These are phyloP conservation scores for Cirrhinus mrigala DNA, from an alignment of 2,797 vertebrate species.

Conservation along the genomic window DNA sequence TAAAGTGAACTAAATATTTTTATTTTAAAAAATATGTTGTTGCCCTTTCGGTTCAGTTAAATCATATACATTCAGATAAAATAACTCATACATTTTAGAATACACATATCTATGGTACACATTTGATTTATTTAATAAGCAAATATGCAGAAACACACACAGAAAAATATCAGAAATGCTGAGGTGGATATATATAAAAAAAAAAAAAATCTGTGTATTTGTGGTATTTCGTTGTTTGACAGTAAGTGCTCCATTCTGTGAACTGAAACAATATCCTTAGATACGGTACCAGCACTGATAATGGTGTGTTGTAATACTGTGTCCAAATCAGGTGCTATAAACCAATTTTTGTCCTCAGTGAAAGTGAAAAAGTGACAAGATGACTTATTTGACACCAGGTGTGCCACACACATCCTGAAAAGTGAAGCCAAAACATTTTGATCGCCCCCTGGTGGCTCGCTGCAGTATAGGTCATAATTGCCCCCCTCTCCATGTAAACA, in stretches of 20 bases:
- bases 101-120: conserved; percentile 11
- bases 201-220: conserved; percentile 8
- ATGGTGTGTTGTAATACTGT: not conserved
- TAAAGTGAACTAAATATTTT: conserved; percentile 76
- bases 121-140: not conserved
- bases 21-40: conserved; percentile 88
- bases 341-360: not conserved
- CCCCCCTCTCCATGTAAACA: too few species aligned
- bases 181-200: conserved; percentile 18
- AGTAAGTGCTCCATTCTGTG: not conserved
- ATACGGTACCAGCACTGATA: not conserved
- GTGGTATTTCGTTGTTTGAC: not conserved
- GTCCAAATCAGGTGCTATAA: not conserved
- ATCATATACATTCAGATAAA: conserved; percentile 83
- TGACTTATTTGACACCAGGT: not conserved
- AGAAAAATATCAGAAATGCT: not conserved
- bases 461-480: too few species aligned
- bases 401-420: too few species aligned
- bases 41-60: conserved; percentile 86
- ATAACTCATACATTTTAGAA: conserved; percentile 81
- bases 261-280: not conserved
- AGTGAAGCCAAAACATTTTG: too few species aligned
- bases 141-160: not conserved
- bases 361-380: not conserved
- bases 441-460: too few species aligned